phyloP scores from a whole-genome alignment of 2,113 vertebrate species.

The Ophiodon elongatus region DNA sequence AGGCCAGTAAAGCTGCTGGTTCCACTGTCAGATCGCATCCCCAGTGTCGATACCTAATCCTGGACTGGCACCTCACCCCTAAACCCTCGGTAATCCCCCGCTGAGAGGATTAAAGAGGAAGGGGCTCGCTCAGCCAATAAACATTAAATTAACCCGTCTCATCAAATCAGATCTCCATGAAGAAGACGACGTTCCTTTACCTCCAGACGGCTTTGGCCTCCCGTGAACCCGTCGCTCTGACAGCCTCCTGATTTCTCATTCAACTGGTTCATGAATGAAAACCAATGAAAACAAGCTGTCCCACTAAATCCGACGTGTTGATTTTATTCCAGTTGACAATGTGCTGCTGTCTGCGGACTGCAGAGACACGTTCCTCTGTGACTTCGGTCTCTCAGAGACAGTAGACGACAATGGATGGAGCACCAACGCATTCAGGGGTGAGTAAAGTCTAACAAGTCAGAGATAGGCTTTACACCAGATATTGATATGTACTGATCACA shows the following conservation, averaged over 20 bases:
- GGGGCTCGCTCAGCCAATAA: slow-evolving; percentile 34
- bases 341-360: slow-evolving; percentile 92
- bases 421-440: slow-evolving; percentile 74
- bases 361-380: slow-evolving; percentile 90
- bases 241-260: slow-evolving; percentile 50
- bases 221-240: slow-evolving; percentile 13
- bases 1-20: slow-evolving; percentile 30
- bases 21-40: slow-evolving; percentile 29
- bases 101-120: slow-evolving; percentile 52
- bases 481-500: background rate
- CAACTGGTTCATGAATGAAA: slow-evolving; percentile 38
- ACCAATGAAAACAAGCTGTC: slow-evolving; percentile 66
- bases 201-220: background rate
- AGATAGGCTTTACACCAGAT: background rate
- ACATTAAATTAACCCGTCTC: slow-evolving; percentile 11
- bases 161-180: slow-evolving; percentile 3
- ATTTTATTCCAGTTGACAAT: slow-evolving; percentile 90
- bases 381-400: slow-evolving; percentile 93
- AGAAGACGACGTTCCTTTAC: background rate
- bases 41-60: slow-evolving; percentile 40
- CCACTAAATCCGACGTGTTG: slow-evolving; percentile 53
- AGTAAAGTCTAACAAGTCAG: slow-evolving; percentile 15
- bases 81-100: slow-evolving; percentile 54
- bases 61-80: slow-evolving; percentile 49
- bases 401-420: slow-evolving; percentile 85